Base-by-base conservation (phyloP, 2,888 invertebrate genomes). In the Latrodectus elegans region DNA sequence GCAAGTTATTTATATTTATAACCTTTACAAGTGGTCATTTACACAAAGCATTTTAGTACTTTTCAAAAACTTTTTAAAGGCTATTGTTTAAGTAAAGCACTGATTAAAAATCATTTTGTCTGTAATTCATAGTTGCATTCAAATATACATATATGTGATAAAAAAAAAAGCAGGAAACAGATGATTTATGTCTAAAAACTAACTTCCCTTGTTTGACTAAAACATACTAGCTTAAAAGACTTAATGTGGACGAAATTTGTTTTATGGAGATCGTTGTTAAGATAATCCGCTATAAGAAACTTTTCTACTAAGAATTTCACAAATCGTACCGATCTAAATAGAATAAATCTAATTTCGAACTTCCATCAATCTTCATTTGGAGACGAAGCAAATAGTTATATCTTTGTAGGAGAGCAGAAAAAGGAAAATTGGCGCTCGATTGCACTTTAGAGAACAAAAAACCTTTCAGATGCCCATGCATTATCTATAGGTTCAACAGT, bases 321-420 rank as follows among this genome's bases (percentile, higher is more conserved):
- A 38, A 38, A 60, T 60, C 14, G 60, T n/a, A 15, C 12, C 12
- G 60, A 60, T 60, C 60, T 60, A n/a, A 12, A 60, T 53, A 12
- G 55, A 73, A 81, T 75, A 87, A 87, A 87, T 87, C 81, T 87
- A 87, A 87, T 87, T 87, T 77, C 77, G 10, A 67, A 72, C 15
- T 75, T 77, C 14, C 81, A 87, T 87, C 86, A 82, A 71, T 87
- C 86, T 87, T 87, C 86, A 81, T 87, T 87, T 72, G 53, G 51
- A 4, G 49, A 82, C 38, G 38, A 71, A 77, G 77, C 55, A 77
- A 81, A 77, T 75, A 82, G 82, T 75, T 60, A 74, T 60, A 81
- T 53, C 80, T 55, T 51, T 53, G 55, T 55, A 80, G 73, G 81
- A 80, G 60, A 72, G 38, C 53, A 52, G 78, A 49, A 84, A 71